These are phyloP conservation scores for Poeciliopsis gracilis DNA, from an alignment of 2,797 vertebrate species.

Conservation along the genomic window DNA sequence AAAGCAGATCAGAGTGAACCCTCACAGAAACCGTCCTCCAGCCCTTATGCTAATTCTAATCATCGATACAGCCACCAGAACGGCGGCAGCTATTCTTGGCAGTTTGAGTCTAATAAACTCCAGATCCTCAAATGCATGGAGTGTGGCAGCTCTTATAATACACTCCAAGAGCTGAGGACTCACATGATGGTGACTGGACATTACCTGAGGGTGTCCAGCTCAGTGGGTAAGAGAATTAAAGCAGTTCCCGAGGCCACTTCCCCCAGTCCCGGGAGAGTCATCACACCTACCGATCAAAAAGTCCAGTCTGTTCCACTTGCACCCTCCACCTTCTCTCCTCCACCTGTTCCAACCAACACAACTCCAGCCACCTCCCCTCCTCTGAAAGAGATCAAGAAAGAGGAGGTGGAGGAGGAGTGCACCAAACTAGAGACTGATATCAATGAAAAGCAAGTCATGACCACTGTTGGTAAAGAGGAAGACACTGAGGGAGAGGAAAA, in stretches of 20 bases:
- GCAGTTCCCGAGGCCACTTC: slow-evolving; percentile 86
- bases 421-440: slow-evolving; percentile 75
- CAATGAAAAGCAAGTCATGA: slow-evolving; percentile 79
- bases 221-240: slow-evolving; percentile 91
- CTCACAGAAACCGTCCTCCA: slow-evolving; percentile 86
- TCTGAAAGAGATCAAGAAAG: slow-evolving; percentile 89
- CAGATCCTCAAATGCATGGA: slow-evolving; percentile 98
- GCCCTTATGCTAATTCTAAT: slow-evolving; percentile 86
- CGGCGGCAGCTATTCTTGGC: slow-evolving; percentile 90
- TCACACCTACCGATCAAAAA: slow-evolving; percentile 86
- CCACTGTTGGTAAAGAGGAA: slow-evolving; percentile 62
- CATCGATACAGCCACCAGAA: slow-evolving; percentile 92
- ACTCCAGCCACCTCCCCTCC: slow-evolving; percentile 81
- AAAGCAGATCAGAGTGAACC: slow-evolving; percentile 81
- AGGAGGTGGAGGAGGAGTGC: slow-evolving; percentile 86
- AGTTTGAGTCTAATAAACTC: slow-evolving; percentile 94
- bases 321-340: slow-evolving; percentile 89
- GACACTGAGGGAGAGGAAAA: slow-evolving; percentile 87
- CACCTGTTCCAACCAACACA: slow-evolving; percentile 69
- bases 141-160: slow-evolving; percentile 94
- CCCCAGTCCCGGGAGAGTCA: slow-evolving; percentile 64
- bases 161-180: slow-evolving; percentile 93
- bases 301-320: slow-evolving; percentile 91
- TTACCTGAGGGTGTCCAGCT: slow-evolving; percentile 93
- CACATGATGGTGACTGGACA: slow-evolving; percentile 99